A percentile compares a stretch with the other conserved stretches of the same genome.
These are phyloP conservation scores for Ibidorhyncha struthersii DNA, from an alignment of 2,113 vertebrate genomes.

Conservation along the genomic window DNA sequence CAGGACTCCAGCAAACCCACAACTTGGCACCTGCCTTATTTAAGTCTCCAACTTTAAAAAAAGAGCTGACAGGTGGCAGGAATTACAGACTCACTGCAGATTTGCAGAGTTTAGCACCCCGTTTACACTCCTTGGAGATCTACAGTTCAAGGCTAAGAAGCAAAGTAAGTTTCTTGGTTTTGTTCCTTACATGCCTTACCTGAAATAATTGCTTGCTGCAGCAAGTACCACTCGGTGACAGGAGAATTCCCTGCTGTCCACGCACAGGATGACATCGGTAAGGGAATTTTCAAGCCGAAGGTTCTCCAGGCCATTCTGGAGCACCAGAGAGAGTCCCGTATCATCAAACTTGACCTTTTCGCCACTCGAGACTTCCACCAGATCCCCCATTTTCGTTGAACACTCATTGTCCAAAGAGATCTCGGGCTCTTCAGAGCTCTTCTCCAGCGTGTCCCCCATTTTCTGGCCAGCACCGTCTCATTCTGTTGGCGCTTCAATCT, in stretches of 20 bases:
- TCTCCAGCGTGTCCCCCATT: constrained; percentile 88
- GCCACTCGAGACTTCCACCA: constrained; percentile 71
- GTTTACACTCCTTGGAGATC: background rate
- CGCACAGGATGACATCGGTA: constrained; percentile 87
- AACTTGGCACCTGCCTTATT: background rate
- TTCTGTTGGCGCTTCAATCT: constrained; percentile 64
- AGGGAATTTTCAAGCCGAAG: constrained; percentile 88
- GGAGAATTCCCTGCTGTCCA: constrained; percentile 87
- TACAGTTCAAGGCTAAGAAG: background rate
- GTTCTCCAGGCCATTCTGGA: constrained; percentile 90
- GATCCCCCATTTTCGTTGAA: constrained; percentile 57
- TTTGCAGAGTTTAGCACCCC: background rate
- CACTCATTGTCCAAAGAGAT: constrained; percentile 56
- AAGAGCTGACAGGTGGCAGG: background rate
- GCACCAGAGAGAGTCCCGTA: constrained; percentile 83
- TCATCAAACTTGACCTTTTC: constrained; percentile 85
- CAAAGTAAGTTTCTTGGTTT: background rate
- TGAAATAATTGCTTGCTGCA: constrained; percentile 96
- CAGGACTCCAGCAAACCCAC: background rate
- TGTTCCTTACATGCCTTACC: constrained; percentile 75
- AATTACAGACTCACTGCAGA: background rate
- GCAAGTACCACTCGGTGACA: constrained; percentile 94
- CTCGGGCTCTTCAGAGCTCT: constrained; percentile 77
- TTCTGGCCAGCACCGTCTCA: constrained; percentile 57
- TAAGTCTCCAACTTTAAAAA: background rate